A percentile compares a stretch with the other conserved stretches of the same genome.
phyloP scores from a whole-genome alignment of 2,113 vertebrate species.

The Rhinolophus sinicus region DNA sequence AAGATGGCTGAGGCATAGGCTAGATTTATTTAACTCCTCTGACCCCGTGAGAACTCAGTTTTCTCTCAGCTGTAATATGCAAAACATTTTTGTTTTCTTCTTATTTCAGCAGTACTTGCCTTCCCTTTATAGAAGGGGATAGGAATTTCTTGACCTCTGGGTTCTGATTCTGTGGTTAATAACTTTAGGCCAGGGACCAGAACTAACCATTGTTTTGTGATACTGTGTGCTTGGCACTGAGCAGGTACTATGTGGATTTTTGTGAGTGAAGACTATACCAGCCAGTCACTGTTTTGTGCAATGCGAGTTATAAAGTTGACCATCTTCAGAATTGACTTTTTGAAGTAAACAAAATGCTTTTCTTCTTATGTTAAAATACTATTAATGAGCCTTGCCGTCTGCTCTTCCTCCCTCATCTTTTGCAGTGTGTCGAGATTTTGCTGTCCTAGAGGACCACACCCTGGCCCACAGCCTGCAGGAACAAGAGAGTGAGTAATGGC shows the following conservation, averaged over 20 bases:
- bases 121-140: neutral
- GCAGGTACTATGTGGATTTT: neutral
- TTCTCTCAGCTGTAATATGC: neutral
- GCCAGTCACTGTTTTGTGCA: neutral
- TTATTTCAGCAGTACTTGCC: neutral
- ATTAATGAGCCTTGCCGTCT: neutral
- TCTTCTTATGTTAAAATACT: neutral
- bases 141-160: neutral
- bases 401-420: neutral
- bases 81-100: neutral
- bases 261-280: slow-evolving; percentile 27
- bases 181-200: neutral
- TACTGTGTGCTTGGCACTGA: neutral
- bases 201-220: neutral
- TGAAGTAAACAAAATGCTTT: neutral
- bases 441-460: slow-evolving; percentile 96
- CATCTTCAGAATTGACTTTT: neutral
- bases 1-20: neutral
- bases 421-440: slow-evolving; percentile 95
- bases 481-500: slow-evolving; percentile 94
- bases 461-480: slow-evolving; percentile 98
- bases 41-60: neutral
- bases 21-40: neutral
- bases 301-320: neutral
- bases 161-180: neutral